Conservation (phyloP, 2,797 vertebrate species). For the Echiichthys vipera region DNA sequence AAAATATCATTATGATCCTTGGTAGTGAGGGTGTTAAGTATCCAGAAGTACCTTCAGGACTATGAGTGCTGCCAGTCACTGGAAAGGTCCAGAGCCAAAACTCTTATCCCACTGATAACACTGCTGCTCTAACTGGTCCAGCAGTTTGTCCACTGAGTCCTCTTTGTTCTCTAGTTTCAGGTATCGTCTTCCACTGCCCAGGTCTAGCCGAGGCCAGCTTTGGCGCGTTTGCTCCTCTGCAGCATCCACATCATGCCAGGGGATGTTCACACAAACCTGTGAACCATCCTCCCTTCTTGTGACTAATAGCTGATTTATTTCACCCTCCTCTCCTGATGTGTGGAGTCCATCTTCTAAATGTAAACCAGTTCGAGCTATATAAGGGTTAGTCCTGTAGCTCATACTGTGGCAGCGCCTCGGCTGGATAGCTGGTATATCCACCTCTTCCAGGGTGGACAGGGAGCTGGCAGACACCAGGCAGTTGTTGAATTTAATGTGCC, state of each 20-base stretch:
- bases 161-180: constrained; percentile 89
- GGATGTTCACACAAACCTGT: constrained; percentile 78
- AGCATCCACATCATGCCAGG: constrained; percentile 72
- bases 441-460: constrained; percentile 75
- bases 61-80: constrained; percentile 61
- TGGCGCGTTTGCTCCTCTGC: constrained; percentile 84
- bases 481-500: constrained; percentile 82
- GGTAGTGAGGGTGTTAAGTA: constrained; percentile 4
- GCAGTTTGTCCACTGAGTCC: constrained; percentile 85
- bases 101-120: constrained; percentile 73
- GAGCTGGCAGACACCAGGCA: constrained; percentile 78
- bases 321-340: neutral
- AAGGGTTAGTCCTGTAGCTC: constrained; percentile 78
- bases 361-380: constrained; percentile 2
- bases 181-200: constrained; percentile 83
- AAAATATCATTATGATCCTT: constrained; percentile 3
- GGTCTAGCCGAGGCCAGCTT: constrained; percentile 94
- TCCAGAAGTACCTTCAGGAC: neutral
- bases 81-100: constrained; percentile 81
- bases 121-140: constrained; percentile 82
- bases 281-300: constrained; percentile 56
- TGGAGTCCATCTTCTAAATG: constrained; percentile 21
- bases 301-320: neutral
- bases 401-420: constrained; percentile 69
- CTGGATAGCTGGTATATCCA: constrained; percentile 48